A percentile compares a stretch with the other conserved stretches of the same genome.
Evolutionary conservation across 2,113 vertebrate species (phyloP).

Genomic region (Eleginops maclovinus): DNA sequence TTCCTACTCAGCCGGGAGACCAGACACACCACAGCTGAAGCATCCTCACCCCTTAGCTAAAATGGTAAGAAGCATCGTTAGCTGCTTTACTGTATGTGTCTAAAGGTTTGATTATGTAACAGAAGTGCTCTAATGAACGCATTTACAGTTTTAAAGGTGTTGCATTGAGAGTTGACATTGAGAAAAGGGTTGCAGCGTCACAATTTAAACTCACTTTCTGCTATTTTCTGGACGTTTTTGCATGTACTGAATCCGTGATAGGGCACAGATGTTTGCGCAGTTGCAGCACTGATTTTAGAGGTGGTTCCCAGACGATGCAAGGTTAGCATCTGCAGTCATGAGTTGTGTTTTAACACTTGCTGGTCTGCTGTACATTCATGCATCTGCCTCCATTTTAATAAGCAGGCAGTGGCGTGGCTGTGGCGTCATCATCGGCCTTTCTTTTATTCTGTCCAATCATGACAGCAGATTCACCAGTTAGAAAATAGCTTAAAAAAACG

Average conservation of each 20-base stretch:
- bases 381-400: constrained; percentile 37
- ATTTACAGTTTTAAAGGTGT: fast-evolving
- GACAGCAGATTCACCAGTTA: background rate
- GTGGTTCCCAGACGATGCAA: too few relatives aligned
- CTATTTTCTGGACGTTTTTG: background rate
- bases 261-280: background rate
- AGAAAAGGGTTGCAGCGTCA: background rate
- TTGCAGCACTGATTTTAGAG: background rate
- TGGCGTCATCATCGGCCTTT: constrained; percentile 11
- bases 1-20: constrained; percentile 45
- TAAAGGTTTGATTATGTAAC: fast-evolving
- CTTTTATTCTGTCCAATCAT: constrained; percentile 22
- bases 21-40: background rate
- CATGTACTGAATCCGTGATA: background rate
- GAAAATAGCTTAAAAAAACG: fast-evolving
- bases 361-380: background rate
- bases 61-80: constrained; percentile 71
- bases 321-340: background rate
- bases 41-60: constrained; percentile 2
- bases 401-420: constrained; percentile 15
- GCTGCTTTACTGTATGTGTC: background rate
- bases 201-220: background rate
- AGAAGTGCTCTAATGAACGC: fast-evolving
- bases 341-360: background rate
- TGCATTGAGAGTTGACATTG: constrained; percentile 30